Evolutionary conservation across 2,113 vertebrate species (phyloP), one percentile per base, ranked within the genome.

Genomic region (Syrmaticus mikado): DNA sequence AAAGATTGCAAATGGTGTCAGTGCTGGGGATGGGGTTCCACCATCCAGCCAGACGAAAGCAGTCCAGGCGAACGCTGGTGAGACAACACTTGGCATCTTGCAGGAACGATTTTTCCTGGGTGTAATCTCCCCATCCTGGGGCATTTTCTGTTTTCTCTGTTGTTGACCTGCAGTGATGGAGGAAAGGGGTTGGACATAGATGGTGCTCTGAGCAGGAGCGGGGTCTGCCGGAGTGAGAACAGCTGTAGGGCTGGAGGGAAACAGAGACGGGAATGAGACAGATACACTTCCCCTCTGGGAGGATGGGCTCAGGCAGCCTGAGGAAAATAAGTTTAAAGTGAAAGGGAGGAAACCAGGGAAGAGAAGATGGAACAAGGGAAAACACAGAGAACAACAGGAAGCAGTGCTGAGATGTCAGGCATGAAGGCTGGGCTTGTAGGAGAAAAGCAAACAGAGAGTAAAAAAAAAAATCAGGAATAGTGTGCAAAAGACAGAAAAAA

Each of bases 301-400:
- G 89, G 78, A 80, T 85, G 81, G 93, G 90, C 82, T 64, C 61
- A 93, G 87, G 50, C 60, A 71, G 79, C 6, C 64, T 40, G 93
- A 93, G 92, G 60, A 93, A 89, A 92, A 85, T 53, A 38, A 68
- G 61, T 25, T 82, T 92, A 64, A 91, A 92, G 71, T 83, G 91
- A 92, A 93, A 94, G 65, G 82, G 82, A 95, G 91, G 93, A 95
- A 96, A 94, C 41, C 55, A 93, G 87, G 92, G 95, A 92, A 92
- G 91, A 93, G 77, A 95, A 94, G 91, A 91, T 89, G 93, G 91
- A 89, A 89, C 67, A 85, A 92, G 91, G 75, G 79, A 91, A 89
- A 92, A 82, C 89, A 80, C 58, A 89, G 46, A 82, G 75, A 94
- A 87, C 67, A 82, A 91, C 89, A 95, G 91, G 89, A 91, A 94